Evolutionary conservation across 2,888 invertebrate genomes (phyloP).

Genomic region (Glaucopsyche alexis): DNA sequence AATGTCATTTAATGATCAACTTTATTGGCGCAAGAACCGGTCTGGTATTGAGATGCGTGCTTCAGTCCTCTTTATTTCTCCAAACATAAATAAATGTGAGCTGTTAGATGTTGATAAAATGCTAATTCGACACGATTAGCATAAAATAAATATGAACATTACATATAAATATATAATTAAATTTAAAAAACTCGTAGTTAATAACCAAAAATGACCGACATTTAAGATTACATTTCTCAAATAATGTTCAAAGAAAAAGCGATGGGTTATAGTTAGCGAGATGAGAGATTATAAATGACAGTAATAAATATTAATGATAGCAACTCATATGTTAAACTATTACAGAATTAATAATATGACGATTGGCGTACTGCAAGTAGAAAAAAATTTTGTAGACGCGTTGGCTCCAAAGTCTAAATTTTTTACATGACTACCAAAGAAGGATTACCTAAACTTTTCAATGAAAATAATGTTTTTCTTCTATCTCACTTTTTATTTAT

Average conservation of each 20-base stretch:
- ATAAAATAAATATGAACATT: constrained; percentile 29
- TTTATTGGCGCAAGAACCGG: background rate
- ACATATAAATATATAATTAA: constrained; percentile 27
- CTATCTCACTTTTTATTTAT: background rate
- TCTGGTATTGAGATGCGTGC: constrained; percentile 13
- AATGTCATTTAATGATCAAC: background rate
- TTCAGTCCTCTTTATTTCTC: constrained; percentile 12
- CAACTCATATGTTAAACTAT: constrained; percentile 8
- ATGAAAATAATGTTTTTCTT: no score
- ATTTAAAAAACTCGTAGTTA: constrained; percentile 20
- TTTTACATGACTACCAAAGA: background rate
- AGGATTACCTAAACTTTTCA: background rate
- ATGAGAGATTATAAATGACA: constrained; percentile 2
- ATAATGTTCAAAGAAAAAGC: background rate
- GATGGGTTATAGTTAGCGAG: background rate
- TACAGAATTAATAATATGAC: constrained; percentile 7
- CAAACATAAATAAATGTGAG: constrained; percentile 23
- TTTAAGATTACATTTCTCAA: constrained; percentile 24
- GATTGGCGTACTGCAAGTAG: background rate
- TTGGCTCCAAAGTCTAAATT: background rate
- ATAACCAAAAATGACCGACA: constrained; percentile 24
- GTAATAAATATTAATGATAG: constrained; percentile 4
- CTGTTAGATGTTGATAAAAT: constrained; percentile 18
- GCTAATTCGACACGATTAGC: constrained; percentile 17
- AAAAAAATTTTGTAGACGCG: background rate